phyloP scores from a whole-genome alignment of 2,797 vertebrate genomes.

The Eospalax fontanierii region DNA sequence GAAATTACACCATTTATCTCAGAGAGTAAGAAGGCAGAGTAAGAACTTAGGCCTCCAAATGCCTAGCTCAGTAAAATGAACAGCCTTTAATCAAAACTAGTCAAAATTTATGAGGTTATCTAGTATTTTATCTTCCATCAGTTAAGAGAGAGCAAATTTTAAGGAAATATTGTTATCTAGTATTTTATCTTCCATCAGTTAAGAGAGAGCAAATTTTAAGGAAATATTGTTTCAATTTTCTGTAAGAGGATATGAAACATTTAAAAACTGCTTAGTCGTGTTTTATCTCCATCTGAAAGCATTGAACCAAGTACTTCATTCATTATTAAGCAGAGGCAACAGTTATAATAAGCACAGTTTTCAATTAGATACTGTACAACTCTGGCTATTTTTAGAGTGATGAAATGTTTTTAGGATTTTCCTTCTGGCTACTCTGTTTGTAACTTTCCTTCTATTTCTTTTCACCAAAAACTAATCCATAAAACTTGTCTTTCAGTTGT shows the following conservation, averaged over 20 bases:
- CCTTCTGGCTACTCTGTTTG: not conserved
- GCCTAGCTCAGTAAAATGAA: not conserved
- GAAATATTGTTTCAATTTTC: not conserved
- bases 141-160: conserved; percentile 28
- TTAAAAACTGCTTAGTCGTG: conserved; percentile 9
- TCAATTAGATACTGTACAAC: too few relatives aligned
- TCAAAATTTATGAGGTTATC: conserved; percentile 25
- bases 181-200: conserved; percentile 54
- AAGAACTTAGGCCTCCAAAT: not conserved
- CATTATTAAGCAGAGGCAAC: conserved; percentile 38
- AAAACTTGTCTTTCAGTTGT: not conserved
- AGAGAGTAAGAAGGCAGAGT: not conserved
- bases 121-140: conserved; percentile 51
- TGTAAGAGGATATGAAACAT: conserved; percentile 14
- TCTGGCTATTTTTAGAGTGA: too few relatives aligned
- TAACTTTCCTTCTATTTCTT: not conserved
- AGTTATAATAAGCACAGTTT: not conserved
- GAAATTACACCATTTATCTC: not conserved
- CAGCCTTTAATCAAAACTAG: not conserved
- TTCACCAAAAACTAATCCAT: not conserved
- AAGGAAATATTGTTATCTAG: not conserved
- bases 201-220: conserved; percentile 22
- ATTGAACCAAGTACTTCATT: not conserved
- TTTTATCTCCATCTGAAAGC: conserved; percentile 41
- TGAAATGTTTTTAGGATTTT: not conserved